Percentiles rank a stretch among this genome's conserved stretches.
phyloP scores from a whole-genome alignment of 2,113 vertebrate genomes.

The Thomomys bottae region DNA sequence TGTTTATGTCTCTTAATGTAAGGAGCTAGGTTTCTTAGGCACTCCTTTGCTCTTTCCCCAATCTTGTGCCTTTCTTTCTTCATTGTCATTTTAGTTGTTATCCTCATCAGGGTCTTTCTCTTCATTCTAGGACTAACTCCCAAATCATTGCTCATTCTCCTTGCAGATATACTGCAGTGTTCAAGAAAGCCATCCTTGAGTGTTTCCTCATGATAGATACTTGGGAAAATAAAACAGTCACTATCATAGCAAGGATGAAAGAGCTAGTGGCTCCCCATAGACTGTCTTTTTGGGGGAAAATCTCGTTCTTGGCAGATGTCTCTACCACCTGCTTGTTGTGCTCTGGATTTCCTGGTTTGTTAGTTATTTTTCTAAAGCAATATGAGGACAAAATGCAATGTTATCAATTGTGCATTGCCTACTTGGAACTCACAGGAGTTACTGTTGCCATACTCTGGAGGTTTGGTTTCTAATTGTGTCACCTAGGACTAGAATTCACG shows the following conservation, averaged over 20 bases:
- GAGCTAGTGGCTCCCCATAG: neutral
- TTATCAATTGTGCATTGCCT: conserved; percentile 24
- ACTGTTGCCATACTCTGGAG: conserved; percentile 12
- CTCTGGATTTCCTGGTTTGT: conserved; percentile 38
- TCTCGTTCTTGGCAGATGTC: conserved; percentile 12
- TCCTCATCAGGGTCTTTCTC: neutral
- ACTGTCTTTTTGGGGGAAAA: conserved; percentile 54
- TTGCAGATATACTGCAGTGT: neutral
- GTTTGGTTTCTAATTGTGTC: conserved; percentile 30
- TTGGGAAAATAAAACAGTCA: conserved; percentile 9
- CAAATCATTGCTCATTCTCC: neutral
- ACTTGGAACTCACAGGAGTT: neutral
- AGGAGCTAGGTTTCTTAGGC: neutral
- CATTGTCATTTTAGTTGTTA: neutral
- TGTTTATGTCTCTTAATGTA: neutral
- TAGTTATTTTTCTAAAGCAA: conserved; percentile 39
- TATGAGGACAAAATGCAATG: neutral
- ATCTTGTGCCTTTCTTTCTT: neutral
- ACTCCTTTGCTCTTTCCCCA: neutral
- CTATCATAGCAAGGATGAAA: neutral
- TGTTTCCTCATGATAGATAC: neutral
- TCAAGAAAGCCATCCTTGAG: neutral
- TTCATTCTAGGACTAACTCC: neutral
- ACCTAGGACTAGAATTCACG: neutral
- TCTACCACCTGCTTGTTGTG: conserved; percentile 52